Base-by-base conservation (phyloP, 2,888 invertebrate species). In the Cepaea hortensis region DNA sequence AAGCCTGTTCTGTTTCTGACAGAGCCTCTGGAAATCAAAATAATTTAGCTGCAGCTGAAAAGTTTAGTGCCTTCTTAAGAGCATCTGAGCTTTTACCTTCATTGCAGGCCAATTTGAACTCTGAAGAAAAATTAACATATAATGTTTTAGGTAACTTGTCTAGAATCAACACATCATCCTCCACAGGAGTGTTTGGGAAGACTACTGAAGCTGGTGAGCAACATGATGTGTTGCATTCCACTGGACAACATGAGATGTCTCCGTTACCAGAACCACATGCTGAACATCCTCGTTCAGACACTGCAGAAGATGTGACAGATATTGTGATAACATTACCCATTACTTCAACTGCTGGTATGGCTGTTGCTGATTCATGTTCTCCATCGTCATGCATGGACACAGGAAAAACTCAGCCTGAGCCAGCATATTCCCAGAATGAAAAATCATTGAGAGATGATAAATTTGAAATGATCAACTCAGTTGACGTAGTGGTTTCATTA, bases 401-500 rank as follows among this genome's bases (percentile, higher is more conserved):
- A 3, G 23, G 13, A 61, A n/a, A 77, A 61, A 7, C 3, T 5
- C 15, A 77, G 5, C 20, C 3, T 50, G 75, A 75, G 13, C 23
- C 61, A 23, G 55, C 55, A 3, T 55, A 9, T 23, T 62, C 79
- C 11, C 79, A 62, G 3, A 15, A 35, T 35, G 62, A 35, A 18
- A 79, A 62, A 62, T 35, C 62, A 79, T 18, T 62, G 79, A 77
- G 48, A 81, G 23, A 35, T 46, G 70, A 82, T 35, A 73, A 82
- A 61, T 81, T n/a, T 70, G 50, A 55, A 11, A n/a, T 82, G n/a
- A 5, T 82, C 3, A 46, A 82, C 20, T 48, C 82, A 23, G 55
- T 82, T 6, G 82, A 82, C 72, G 82, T 82, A 48, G 61, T 82
- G 0, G 18, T 82, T 11, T 82, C 82, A 11, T 72, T 82, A 50